Percentiles rank a stretch among this genome's conserved stretches.
These are phyloP conservation scores for Rhagophthalmus giganteus DNA, from an alignment of 2,888 invertebrate species.

Conservation along the genomic window DNA sequence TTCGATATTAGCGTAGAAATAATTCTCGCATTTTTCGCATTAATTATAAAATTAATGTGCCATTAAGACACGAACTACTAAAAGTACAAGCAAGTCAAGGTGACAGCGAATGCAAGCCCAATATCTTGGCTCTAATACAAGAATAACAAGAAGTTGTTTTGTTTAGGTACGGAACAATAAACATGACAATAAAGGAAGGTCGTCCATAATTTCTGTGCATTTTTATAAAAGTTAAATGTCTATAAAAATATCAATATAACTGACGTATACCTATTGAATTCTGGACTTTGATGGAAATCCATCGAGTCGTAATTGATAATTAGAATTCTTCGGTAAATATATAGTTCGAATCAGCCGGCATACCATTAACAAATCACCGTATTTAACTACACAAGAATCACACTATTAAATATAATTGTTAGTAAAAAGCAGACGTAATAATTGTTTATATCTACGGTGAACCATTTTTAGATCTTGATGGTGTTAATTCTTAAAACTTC, in stretches of 20 bases:
- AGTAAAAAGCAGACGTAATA: slow-evolving; percentile 33
- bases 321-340: slow-evolving; percentile 42
- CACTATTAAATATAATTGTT: slow-evolving; percentile 43
- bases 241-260: slow-evolving; percentile 44
- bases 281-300: slow-evolving; percentile 43
- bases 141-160: slow-evolving; percentile 36
- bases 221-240: slow-evolving; percentile 38
- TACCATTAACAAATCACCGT: slow-evolving; percentile 36
- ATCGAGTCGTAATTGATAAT: slow-evolving; percentile 44
- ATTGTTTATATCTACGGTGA: slow-evolving; percentile 27
- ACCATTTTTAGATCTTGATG: slow-evolving; percentile 33
- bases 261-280: slow-evolving; percentile 42
- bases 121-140: slow-evolving; percentile 45
- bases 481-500: slow-evolving; percentile 33
- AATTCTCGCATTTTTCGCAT: background rate
- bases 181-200: slow-evolving; percentile 48
- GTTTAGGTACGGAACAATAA: slow-evolving; percentile 36
- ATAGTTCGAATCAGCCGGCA: slow-evolving; percentile 33
- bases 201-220: slow-evolving; percentile 45
- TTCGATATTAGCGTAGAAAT: background rate
- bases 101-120: slow-evolving; percentile 27
- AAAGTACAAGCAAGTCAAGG: background rate
- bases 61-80: background rate
- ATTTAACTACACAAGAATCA: slow-evolving; percentile 34
- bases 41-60: background rate